Evolutionary conservation across 2,113 vertebrate genomes (phyloP).

Genomic region (Peromyscus polionotus): DNA sequence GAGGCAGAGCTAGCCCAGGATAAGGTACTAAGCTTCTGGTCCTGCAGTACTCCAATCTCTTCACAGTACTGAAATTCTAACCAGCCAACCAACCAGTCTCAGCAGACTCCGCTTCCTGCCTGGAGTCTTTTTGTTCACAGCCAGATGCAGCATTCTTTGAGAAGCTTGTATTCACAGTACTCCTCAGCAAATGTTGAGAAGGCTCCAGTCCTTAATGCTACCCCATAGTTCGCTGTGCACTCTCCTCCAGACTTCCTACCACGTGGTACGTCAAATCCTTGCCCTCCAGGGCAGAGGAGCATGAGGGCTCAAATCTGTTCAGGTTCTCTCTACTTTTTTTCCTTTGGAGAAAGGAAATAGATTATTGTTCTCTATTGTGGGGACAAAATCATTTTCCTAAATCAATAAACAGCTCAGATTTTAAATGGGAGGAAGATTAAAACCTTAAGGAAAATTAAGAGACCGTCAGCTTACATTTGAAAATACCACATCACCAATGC

Average conservation of each 20-base stretch:
- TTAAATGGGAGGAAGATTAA: background rate
- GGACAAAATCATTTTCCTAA: background rate
- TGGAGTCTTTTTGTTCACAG: background rate
- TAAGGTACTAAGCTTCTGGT: background rate
- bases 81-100: background rate
- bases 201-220: background rate
- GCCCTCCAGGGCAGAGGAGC: fast-evolving
- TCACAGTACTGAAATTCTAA: background rate
- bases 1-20: background rate
- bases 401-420: background rate
- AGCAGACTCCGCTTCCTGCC: background rate
- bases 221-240: background rate
- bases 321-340: background rate
- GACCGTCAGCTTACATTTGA: background rate
- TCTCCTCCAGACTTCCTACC: background rate
- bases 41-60: background rate
- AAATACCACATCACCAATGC: background rate
- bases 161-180: background rate
- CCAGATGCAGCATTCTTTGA: background rate
- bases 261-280: background rate
- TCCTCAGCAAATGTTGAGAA: background rate
- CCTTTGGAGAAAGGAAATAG: background rate
- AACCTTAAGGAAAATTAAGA: background rate
- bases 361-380: background rate
- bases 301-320: background rate